phyloP scores from a whole-genome alignment of 2,888 invertebrate genomes.

The Noctua comes region DNA sequence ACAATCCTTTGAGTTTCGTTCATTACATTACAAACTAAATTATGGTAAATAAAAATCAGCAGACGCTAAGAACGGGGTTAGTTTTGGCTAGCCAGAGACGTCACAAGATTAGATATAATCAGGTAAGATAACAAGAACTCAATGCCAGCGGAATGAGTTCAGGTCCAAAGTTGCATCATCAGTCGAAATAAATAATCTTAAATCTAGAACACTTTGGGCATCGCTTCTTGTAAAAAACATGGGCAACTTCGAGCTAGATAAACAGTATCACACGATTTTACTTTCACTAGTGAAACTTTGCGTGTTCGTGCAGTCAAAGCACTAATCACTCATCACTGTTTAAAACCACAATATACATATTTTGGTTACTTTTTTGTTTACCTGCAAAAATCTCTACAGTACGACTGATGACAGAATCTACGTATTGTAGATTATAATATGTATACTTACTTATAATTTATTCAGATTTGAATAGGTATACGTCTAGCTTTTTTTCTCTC shows the following conservation, averaged over 20 bases:
- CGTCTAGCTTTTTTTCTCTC: too few species aligned
- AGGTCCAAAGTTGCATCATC: conserved; percentile 50
- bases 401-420: too few species aligned
- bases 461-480: background rate
- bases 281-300: background rate
- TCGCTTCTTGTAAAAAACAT: conserved; percentile 15
- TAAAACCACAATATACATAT: background rate
- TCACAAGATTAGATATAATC: conserved; percentile 50
- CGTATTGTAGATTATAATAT: too few species aligned
- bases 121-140: conserved; percentile 42
- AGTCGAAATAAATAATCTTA: conserved; percentile 43
- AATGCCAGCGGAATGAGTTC: conserved; percentile 37
- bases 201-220: conserved; percentile 41
- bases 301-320: background rate
- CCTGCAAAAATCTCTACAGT: background rate
- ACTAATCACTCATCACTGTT: background rate
- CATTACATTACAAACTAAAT: background rate
- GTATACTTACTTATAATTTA: background rate
- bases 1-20: background rate
- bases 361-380: background rate
- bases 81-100: conserved; percentile 6
- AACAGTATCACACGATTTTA: background rate
- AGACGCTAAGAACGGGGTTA: background rate
- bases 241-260: conserved; percentile 21
- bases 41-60: background rate